phyloP scores from a whole-genome alignment of 2,797 vertebrate genomes.

The Dallia pectoralis region DNA sequence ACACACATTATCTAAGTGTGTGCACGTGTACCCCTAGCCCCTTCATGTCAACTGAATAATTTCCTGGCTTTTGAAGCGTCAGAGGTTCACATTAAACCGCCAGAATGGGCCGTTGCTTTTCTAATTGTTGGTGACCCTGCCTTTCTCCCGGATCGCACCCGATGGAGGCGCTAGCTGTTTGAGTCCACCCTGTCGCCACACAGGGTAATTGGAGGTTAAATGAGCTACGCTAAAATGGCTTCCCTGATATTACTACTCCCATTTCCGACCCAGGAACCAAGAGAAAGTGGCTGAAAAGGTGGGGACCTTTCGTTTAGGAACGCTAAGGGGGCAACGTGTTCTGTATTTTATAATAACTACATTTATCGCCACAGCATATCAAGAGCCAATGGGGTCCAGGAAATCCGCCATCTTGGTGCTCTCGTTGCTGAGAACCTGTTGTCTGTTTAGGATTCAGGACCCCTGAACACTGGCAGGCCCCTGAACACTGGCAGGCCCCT shows the following conservation, averaged over 20 bases:
- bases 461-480: too few relatives aligned
- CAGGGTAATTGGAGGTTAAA: slow-evolving; percentile 62
- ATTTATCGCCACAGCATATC: neutral
- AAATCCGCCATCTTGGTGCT: neutral
- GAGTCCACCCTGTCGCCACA: slow-evolving; percentile 27
- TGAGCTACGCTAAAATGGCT: slow-evolving; percentile 47
- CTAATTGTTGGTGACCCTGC: slow-evolving; percentile 54
- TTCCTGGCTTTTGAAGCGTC: slow-evolving; percentile 30
- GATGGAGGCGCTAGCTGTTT: slow-evolving; percentile 16
- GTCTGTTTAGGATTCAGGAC: neutral
- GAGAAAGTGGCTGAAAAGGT: neutral
- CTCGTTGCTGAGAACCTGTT: neutral
- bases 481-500: too few relatives aligned
- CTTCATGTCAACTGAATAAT: slow-evolving; percentile 42
- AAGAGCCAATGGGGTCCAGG: neutral
- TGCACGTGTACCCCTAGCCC: slow-evolving; percentile 17
- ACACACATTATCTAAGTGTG: slow-evolving; percentile 8
- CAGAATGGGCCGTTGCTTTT: slow-evolving; percentile 59
- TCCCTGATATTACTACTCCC: slow-evolving; percentile 40
- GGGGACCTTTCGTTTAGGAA: neutral
- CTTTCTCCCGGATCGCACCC: slow-evolving; percentile 42
- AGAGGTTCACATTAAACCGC: slow-evolving; percentile 60
- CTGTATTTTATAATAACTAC: neutral
- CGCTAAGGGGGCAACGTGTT: too few relatives aligned
- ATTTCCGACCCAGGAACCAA: slow-evolving; percentile 26